Conservation (phyloP, 2,113 vertebrate genomes). For the Lepus americanus region DNA sequence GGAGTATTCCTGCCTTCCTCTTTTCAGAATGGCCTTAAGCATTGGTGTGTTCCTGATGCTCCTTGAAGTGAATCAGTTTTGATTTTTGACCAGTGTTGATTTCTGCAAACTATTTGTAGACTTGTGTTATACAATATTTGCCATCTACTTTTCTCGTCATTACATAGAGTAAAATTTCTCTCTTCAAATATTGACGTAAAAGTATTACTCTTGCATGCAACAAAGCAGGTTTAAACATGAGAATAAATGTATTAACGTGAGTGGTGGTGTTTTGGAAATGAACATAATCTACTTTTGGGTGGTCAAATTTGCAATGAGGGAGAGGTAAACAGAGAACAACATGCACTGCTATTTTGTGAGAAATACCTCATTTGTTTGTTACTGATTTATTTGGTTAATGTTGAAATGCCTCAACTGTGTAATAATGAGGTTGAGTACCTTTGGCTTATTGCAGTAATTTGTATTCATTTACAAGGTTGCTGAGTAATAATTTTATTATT, state of each 20-base stretch:
- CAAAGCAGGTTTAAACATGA: background rate
- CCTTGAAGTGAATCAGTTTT: background rate
- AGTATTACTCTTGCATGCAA: conserved; percentile 26
- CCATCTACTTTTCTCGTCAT: conserved; percentile 22
- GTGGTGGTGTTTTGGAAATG: background rate
- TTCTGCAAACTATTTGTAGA: conserved; percentile 51
- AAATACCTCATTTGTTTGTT: conserved; percentile 52
- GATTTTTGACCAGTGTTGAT: background rate
- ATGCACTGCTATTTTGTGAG: background rate
- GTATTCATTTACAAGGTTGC: conserved; percentile 67
- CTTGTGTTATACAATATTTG: background rate
- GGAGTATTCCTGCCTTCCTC: background rate
- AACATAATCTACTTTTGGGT: conserved; percentile 26
- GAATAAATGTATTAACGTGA: background rate
- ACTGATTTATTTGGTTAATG: conserved; percentile 57
- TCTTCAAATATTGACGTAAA: conserved; percentile 63
- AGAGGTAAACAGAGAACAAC: background rate
- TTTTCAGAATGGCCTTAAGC: background rate
- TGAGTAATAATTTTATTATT: conserved; percentile 77
- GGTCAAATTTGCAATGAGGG: background rate
- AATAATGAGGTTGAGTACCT: conserved; percentile 38
- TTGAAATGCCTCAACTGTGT: background rate
- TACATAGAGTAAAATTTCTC: background rate
- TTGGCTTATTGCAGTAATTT: conserved; percentile 68
- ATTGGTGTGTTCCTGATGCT: conserved; percentile 14